Base-by-base conservation (phyloP, 2,113 vertebrate genomes). In the Engystomops pustulosus region DNA sequence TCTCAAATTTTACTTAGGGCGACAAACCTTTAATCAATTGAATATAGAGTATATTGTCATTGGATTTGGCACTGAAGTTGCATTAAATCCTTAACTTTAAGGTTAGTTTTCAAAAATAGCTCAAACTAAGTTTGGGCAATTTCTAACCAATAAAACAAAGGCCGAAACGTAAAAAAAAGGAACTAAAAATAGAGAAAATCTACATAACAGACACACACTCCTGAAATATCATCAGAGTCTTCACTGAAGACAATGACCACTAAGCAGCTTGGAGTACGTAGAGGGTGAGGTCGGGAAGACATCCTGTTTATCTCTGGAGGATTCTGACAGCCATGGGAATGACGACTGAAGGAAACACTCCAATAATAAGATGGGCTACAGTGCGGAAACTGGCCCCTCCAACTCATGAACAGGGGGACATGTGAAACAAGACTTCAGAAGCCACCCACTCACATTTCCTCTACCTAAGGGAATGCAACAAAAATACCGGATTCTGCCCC, bases 281-380 rank as follows among this genome's bases (percentile, higher is more conserved):
- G 17, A 12, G 74, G 83, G 83, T 58, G 74, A 3, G 74, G 83
- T 32, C 83, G 27, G 25, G 23, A 32, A 84, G 49, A 44, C 74
- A 84, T 84, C 83, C 83, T 84, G 83, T 84, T 84, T 84, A 84
- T 84, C 75, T 84, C 83, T 15, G 47, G 83, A 32, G 81, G 14
- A 45, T 44, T 47, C 25, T n/a, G 75, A 38, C 34, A 55, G 18
- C 34, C 75, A 53, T 84, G 83, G 47, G 62, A 84, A 84, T 84
- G 74, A 79, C 83, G 83, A 69, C 60, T 79, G 62, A 41, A 79
- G 83, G 83, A 84, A 84, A 32, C 75, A 55, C 5, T 58, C 36
- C 62, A 79, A 84, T 78, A 84, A 78, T 78, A 58, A 78, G 83
- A 84, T 78, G 83, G 53, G 9, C 72, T 34, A 44, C 23, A 30